Conservation (phyloP, 2,888 invertebrate species). For the Crocallis elinguaria region DNA sequence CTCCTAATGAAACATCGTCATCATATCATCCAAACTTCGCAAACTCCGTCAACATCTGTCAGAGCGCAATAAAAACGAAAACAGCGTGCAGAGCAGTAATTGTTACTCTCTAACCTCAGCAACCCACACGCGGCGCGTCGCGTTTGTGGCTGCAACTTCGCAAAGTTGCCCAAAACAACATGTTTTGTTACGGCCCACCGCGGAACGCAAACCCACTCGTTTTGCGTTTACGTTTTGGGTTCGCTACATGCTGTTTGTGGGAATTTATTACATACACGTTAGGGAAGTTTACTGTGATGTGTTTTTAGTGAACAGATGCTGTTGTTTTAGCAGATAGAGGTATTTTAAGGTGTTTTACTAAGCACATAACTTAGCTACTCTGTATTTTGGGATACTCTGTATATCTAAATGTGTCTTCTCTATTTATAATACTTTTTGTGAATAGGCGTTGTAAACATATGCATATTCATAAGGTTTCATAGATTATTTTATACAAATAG, state of each 20-base stretch:
- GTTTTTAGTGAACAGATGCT: constrained; percentile 4
- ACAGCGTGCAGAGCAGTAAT: constrained; percentile 12
- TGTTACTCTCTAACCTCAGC: constrained; percentile 12
- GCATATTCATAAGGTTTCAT: too few relatives aligned
- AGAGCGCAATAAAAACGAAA: constrained; percentile 23
- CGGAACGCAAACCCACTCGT: constrained; percentile 15
- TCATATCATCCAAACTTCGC: neutral
- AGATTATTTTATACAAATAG: too few relatives aligned
- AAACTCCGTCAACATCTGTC: constrained; percentile 7
- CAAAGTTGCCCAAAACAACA: constrained; percentile 43
- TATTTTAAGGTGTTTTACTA: neutral
- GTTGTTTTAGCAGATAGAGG: neutral
- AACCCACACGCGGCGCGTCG: constrained; percentile 1
- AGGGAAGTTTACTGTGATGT: constrained; percentile 17
- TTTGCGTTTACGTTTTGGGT: constrained; percentile 22
- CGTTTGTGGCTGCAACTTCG: constrained; percentile 20
- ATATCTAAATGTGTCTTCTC: too few relatives aligned
- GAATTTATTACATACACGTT: constrained; percentile 22
- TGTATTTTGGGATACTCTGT: too few relatives aligned
- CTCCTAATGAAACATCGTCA: neutral
- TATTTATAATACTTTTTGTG: too few relatives aligned
- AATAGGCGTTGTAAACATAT: too few relatives aligned
- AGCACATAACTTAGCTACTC: too few relatives aligned
- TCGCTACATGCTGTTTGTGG: constrained; percentile 23
- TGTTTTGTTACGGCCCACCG: constrained; percentile 19